A percentile compares a stretch with the other conserved stretches of the same genome.
Evolutionary conservation across 1,140 invertebrate species (phyloP).

Genomic region (Drosophila setifemur): DNA sequence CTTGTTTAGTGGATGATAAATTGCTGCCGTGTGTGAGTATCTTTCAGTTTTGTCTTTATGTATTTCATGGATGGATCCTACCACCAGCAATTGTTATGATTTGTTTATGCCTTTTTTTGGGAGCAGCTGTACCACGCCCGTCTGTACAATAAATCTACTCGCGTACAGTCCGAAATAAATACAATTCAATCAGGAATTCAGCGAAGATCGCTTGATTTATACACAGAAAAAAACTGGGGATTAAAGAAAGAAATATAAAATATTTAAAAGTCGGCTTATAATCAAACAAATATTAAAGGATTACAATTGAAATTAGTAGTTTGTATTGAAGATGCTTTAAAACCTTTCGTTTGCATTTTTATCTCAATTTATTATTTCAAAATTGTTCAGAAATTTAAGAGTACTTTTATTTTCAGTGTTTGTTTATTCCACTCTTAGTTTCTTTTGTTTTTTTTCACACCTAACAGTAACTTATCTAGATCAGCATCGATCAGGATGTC

Average conservation of each 20-base stretch:
- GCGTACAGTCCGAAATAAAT: conserved; percentile 19
- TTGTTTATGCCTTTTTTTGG: conserved; percentile 59
- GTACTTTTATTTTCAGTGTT: background rate
- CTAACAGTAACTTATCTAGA: conserved; percentile 39
- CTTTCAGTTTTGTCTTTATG: background rate
- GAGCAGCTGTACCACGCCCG: conserved; percentile 64
- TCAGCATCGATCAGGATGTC: conserved; percentile 42
- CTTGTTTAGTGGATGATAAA: conserved; percentile 72
- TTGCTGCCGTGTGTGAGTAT: conserved; percentile 48
- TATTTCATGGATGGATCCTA: conserved; percentile 7
- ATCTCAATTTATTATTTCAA: too few species aligned
- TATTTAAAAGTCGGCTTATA: background rate
- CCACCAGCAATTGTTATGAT: conserved; percentile 59
- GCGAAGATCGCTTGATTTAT: background rate
- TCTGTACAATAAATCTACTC: conserved; percentile 4
- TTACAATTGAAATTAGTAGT: too few species aligned
- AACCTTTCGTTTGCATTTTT: too few species aligned
- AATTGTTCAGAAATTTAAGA: background rate
- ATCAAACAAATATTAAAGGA: too few species aligned
- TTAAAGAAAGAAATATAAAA: background rate
- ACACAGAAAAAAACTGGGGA: background rate
- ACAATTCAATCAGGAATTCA: conserved; percentile 34
- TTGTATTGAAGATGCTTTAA: too few species aligned
- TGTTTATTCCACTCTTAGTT: background rate
- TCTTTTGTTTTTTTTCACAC: conserved; percentile 15